A percentile compares a stretch with the other conserved stretches of the same genome.
Evolutionary conservation across 2,113 vertebrate genomes (phyloP).

Genomic region (Notarius quadriscutis): DNA sequence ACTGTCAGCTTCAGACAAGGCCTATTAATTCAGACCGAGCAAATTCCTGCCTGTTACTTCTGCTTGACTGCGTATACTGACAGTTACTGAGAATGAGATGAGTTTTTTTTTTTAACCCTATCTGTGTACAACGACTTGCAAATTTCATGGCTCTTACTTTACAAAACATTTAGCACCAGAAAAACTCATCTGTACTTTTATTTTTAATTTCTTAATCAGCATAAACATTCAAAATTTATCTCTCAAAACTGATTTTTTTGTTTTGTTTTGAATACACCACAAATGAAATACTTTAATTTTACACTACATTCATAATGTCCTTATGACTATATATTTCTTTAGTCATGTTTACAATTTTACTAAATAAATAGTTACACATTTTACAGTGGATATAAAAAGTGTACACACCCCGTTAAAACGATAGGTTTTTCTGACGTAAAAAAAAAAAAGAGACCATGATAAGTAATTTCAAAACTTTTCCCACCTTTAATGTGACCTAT

Average conservation of each 20-base stretch:
- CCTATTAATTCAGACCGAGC: conserved; percentile 61
- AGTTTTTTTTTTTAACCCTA: not conserved
- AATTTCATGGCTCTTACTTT: not conserved
- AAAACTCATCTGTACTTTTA: not conserved
- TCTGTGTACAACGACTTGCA: not conserved
- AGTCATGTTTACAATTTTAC: not conserved
- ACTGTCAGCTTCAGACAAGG: conserved; percentile 47
- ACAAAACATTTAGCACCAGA: not conserved
- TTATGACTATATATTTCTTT: not conserved
- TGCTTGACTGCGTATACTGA: conserved; percentile 51
- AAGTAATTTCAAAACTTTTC: no score
- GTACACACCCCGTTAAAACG: no score
- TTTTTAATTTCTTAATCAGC: not conserved
- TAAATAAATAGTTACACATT: no score
- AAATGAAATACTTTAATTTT: not conserved
- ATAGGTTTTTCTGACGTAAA: no score
- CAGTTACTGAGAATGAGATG: not conserved
- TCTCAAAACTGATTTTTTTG: not conserved
- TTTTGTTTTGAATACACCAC: not conserved
- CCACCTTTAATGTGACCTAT: no score
- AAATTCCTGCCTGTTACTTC: conserved; percentile 64
- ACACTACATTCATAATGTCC: not conserved
- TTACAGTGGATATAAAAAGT: no score
- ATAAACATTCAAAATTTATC: not conserved
- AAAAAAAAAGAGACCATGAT: no score